phyloP scores from a whole-genome alignment of 1,140 invertebrate species.

The Drosophila repletoides region DNA sequence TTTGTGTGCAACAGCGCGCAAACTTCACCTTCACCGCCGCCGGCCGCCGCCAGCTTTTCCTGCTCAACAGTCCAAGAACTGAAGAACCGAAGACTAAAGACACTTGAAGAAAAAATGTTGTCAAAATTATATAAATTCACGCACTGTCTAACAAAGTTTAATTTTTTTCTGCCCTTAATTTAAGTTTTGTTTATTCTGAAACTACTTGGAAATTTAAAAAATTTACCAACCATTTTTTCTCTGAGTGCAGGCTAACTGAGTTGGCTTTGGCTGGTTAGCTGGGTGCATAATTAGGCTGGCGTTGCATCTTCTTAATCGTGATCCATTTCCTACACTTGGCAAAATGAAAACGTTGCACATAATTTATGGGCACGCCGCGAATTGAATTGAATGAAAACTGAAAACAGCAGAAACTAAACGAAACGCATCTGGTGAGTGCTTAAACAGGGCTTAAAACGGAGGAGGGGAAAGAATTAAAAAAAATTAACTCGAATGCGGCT shows the following conservation, averaged over 20 bases:
- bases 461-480: slow-evolving; percentile 35
- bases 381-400: background rate
- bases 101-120: background rate
- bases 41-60: background rate
- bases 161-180: no score
- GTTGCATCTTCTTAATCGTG: slow-evolving; percentile 52
- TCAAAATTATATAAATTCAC: no score
- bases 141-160: no score
- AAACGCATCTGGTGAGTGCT: background rate
- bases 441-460: background rate
- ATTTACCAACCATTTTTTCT: no score
- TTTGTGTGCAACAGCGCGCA: slow-evolving; percentile 58
- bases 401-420: background rate
- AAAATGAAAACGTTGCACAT: slow-evolving; percentile 79
- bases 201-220: no score
- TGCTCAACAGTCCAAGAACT: background rate
- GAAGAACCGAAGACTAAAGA: background rate
- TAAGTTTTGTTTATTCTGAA: no score
- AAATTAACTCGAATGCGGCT: slow-evolving; percentile 41
- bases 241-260: background rate
- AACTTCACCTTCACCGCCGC: slow-evolving; percentile 25
- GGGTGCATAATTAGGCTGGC: slow-evolving; percentile 49
- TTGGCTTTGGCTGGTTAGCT: slow-evolving; percentile 7
- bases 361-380: slow-evolving; percentile 56
- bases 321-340: slow-evolving; percentile 55